Base-by-base conservation (phyloP, 92 coral and sea anemone genomes). In the Epizoanthus ramosus region DNA sequence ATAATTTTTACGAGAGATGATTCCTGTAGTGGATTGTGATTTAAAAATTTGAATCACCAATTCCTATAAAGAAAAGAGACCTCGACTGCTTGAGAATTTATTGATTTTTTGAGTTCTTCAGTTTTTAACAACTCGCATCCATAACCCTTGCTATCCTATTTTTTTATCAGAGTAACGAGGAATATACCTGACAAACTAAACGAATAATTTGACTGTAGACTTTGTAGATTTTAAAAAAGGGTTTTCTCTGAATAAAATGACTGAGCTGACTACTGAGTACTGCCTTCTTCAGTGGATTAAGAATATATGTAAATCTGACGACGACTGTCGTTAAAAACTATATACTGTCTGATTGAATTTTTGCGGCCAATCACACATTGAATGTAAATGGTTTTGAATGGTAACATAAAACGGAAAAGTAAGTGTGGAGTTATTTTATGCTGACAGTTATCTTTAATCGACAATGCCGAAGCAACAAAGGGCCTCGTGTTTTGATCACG, bases 401-500 rank as follows among this genome's bases (percentile, higher is more conserved):
- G 79, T 73, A 73, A 73, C 39, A 50, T 28, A 31, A 56, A 74
- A 25, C 79, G 64, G 35, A 18, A 21, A 23, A 7, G 22, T 25
- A 5, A 15, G 79, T 54, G 79, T 56, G 57, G 0, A 74, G 79
- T 24, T 74, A 74, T 74, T 74, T 74, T 63, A 43, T 28, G 45
- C 35, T 31, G 45, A 31, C 65, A 63, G 24, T 74, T 74, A 74
- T 0, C 19, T 5, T 14, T 56, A 54, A 50, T 10, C 54, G 54
- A 50, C 21, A 70, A 70, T 41, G 35, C 56, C 21, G 15, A 19
- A 13, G 56, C 64, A 74, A 74, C 79, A 74, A 74, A 73, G 18
- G 22, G 45, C 79, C 79, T 53, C 79, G 79, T 74, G 79, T 35
- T 18, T 45, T 73, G 25, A 74, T 24, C 63, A 67, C 79, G 65